phyloP scores from a whole-genome alignment of 2,888 invertebrate species.

The Oasisia sp. region DNA sequence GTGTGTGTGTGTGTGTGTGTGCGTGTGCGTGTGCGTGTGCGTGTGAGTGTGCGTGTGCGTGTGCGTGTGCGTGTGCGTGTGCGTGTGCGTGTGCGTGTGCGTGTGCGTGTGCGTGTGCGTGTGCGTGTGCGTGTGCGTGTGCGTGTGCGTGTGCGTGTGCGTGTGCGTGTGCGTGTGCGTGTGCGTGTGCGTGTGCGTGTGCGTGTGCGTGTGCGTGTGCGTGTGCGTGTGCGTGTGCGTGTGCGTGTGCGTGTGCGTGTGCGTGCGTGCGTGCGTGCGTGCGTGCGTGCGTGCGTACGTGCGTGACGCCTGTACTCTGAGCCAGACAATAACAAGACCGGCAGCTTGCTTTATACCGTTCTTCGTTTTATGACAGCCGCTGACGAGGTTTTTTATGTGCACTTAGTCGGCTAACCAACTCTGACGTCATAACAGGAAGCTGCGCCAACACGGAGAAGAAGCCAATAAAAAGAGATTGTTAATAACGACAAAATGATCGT shows the following conservation, averaged over 20 bases:
- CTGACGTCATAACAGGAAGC: neutral
- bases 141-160: too few relatives aligned
- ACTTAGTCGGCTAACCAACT: neutral
- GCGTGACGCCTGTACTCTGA: neutral
- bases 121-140: neutral
- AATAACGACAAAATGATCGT: conserved; percentile 5
- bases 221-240: neutral
- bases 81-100: neutral
- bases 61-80: neutral
- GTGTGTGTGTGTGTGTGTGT: neutral
- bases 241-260: neutral
- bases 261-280: neutral
- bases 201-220: neutral
- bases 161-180: too few relatives aligned
- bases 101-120: neutral
- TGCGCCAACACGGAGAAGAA: neutral
- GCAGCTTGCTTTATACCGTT: neutral
- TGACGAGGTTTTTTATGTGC: conserved; percentile 1
- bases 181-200: neutral
- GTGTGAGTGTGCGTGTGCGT: neutral
- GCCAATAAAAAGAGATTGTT: conserved; percentile 1
- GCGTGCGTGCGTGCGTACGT: neutral
- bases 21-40: neutral
- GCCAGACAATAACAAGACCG: neutral
- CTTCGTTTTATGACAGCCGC: neutral